Conservation (phyloP, 1,140 invertebrate genomes). For the Branchinecta lindahli region DNA sequence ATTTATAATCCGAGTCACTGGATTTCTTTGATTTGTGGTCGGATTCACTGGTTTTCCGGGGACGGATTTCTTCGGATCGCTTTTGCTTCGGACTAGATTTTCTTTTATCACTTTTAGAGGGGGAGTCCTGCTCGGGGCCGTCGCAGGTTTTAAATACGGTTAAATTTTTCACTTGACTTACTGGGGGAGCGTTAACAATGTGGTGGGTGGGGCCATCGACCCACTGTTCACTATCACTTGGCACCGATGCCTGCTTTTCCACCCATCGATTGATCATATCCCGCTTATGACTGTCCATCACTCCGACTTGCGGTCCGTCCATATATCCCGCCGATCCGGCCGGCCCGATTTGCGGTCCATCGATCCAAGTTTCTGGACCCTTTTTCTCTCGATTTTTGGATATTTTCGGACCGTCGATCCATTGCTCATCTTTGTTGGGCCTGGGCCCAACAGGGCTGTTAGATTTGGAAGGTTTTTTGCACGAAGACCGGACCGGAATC, state of each 20-base stretch:
- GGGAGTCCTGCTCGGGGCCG: constrained; percentile 31
- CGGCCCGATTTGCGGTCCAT: constrained; percentile 45
- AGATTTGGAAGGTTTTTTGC: constrained; percentile 22
- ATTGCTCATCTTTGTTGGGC: constrained; percentile 62
- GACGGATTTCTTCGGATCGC: constrained; percentile 16
- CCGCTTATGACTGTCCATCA: constrained; percentile 79
- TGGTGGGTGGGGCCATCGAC: background rate
- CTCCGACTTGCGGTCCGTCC: constrained; percentile 35
- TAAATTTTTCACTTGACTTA: constrained; percentile 37
- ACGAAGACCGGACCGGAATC: background rate
- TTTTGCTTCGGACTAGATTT: constrained; percentile 8
- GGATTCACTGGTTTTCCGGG: constrained; percentile 20
- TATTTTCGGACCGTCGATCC: constrained; percentile 86
- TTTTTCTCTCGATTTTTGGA: constrained; percentile 51
- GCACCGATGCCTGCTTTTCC: constrained; percentile 49
- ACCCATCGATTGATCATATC: constrained; percentile 87
- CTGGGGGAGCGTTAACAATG: background rate
- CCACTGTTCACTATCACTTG: constrained; percentile 16
- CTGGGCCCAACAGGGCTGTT: constrained; percentile 25
- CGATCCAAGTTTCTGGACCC: constrained; percentile 80
- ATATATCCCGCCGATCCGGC: constrained; percentile 23
- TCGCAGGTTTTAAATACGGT: constrained; percentile 45
- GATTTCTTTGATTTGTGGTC: constrained; percentile 17
- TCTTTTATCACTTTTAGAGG: constrained; percentile 8
- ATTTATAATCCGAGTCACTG: background rate